Base-by-base conservation (phyloP, 64 coral and sea anemone species). In the Trachythela sp. region DNA sequence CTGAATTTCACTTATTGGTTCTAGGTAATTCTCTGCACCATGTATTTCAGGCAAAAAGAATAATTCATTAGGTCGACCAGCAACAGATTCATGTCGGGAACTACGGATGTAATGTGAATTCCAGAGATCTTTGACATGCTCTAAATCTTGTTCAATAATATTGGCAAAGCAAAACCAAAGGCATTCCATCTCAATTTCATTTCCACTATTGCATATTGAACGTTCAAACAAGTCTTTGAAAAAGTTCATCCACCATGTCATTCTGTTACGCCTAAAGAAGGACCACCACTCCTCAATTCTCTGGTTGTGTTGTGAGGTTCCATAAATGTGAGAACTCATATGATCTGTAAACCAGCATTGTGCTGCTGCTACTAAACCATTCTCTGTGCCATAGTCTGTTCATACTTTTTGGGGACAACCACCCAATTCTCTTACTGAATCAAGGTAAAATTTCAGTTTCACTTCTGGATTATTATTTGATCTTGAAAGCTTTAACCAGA, bases 231-330 rank as follows among this genome's bases (percentile, higher is more conserved):
- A 37, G 75, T 80, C 75, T 80, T 80, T 80, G 20, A 80, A 72
- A 72, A 35, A 72, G 68, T 72, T 72, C 29, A 72, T 72, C 68
- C 68, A 72, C 24, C 68, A 72, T 72, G 68, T 80, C 75, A 80
- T 80, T 80, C 75, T 37, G 18, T 29, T 80, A 37, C 75, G 1
- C 20, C 38, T 9, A 13, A 35, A 80, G 75, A 80, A 80, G 10
- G 75, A 20, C 56, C 56, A 64, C 15, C 56, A 64, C 26, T 18
- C 56, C 20, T 64, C 56, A 64, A n/a, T 64, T 22, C 56, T 52
- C n/a, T n/a, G n/a, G n/a, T n/a, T n/a, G n/a, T n/a, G n/a, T n/a
- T n/a, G n/a, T n/a, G n/a, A n/a, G n/a, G n/a, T n/a, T n/a, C n/a
- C n/a, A n/a, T n/a, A n/a, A n/a, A n/a, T n/a, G n/a, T n/a, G n/a